A percentile compares a stretch with the other conserved stretches of the same genome.
These are phyloP conservation scores for Drosophila putrida DNA, from an alignment of 2,888 invertebrate genomes.

Conservation along the genomic window DNA sequence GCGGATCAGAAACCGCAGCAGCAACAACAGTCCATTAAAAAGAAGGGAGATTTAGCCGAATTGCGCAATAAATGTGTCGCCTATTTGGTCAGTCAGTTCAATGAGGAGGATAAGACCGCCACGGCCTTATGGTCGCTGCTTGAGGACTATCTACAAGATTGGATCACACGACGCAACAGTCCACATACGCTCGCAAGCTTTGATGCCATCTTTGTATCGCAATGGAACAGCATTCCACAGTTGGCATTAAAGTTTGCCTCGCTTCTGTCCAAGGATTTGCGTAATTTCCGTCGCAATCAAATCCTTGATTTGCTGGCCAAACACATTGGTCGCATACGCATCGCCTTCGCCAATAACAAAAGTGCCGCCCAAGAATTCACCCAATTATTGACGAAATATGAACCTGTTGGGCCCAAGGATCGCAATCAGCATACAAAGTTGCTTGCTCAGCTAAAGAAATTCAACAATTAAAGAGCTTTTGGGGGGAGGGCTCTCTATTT, in stretches of 20 bases:
- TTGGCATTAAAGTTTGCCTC: constrained; percentile 22
- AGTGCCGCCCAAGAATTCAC: background rate
- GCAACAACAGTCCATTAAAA: constrained; percentile 3
- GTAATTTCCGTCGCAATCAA: constrained; percentile 42
- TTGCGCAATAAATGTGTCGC: constrained; percentile 53
- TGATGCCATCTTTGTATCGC: constrained; percentile 31
- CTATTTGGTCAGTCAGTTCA: constrained; percentile 47
- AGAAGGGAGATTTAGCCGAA: constrained; percentile 17
- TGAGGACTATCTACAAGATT: constrained; percentile 28
- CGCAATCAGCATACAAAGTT: constrained; percentile 17
- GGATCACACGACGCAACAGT: constrained; percentile 40
- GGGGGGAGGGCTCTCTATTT: background rate
- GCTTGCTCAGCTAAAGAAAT: constrained; percentile 8
- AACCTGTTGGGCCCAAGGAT: constrained; percentile 13
- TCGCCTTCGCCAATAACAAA: background rate
- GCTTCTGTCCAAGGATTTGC: constrained; percentile 26
- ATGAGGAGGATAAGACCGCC: background rate
- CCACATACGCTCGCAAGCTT: constrained; percentile 37
- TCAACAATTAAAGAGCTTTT: background rate
- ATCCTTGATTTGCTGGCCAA: constrained; percentile 43
- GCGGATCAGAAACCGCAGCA: background rate
- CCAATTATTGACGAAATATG: background rate
- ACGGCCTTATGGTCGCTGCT: constrained; percentile 37
- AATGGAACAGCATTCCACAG: constrained; percentile 43
- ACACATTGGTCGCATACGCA: constrained; percentile 23